Evolutionary conservation across 2,113 vertebrate species (phyloP).

Genomic region (Etheostoma spectabile): DNA sequence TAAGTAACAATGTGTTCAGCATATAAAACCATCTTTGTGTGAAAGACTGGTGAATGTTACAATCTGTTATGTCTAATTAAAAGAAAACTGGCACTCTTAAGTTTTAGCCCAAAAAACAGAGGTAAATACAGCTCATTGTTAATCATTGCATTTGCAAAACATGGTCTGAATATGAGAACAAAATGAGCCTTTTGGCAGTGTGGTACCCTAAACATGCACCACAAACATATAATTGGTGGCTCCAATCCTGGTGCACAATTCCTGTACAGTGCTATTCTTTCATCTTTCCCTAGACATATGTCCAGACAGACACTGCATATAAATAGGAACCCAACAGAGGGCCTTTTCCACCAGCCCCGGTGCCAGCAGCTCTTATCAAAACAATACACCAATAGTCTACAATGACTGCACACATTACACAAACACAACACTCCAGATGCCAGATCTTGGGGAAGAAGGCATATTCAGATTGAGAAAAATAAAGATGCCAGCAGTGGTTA

Average conservation of each 20-base stretch:
- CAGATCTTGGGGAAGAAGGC: slow-evolving; percentile 46
- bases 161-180: slow-evolving; percentile 13
- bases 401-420: slow-evolving; percentile 76
- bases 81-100: background rate
- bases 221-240: slow-evolving; percentile 36
- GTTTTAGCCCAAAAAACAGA: background rate
- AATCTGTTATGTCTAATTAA: slow-evolving; percentile 1
- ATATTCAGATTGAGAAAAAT: slow-evolving; percentile 54
- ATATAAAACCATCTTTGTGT: slow-evolving; percentile 27
- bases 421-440: slow-evolving; percentile 59
- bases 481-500: slow-evolving; percentile 60
- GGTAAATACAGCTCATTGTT: background rate
- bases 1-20: slow-evolving; percentile 39
- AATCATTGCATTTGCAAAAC: slow-evolving; percentile 15
- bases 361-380: slow-evolving; percentile 72
- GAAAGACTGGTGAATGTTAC: background rate
- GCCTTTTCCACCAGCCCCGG: slow-evolving; percentile 66
- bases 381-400: slow-evolving; percentile 71
- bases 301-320: slow-evolving; percentile 81
- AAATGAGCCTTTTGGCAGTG: slow-evolving; percentile 1
- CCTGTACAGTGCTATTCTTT: slow-evolving; percentile 67
- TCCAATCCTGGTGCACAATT: slow-evolving; percentile 55
- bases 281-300: slow-evolving; percentile 77
- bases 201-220: slow-evolving; percentile 30
- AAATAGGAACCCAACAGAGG: slow-evolving; percentile 75